Evolutionary conservation across 2,113 vertebrate genomes (phyloP).

Genomic region (Hypocryptadius cinnamomeus): DNA sequence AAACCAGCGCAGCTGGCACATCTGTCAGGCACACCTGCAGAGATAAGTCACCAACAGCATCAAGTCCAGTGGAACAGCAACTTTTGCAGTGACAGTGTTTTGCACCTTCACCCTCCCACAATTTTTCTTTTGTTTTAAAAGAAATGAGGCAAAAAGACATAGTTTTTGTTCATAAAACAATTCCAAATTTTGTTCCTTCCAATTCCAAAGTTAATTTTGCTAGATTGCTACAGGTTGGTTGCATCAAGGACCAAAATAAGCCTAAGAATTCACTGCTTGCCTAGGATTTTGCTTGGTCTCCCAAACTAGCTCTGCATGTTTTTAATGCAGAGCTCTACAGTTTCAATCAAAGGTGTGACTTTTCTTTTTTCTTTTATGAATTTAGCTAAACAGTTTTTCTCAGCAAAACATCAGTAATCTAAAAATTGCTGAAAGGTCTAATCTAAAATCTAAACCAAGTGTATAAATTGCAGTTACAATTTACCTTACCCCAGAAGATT

Average conservation of each 20-base stretch:
- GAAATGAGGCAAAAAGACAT: not conserved
- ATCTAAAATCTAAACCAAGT: not conserved
- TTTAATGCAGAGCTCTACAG: not conserved
- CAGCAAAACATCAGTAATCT: not conserved
- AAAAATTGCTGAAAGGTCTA: not conserved
- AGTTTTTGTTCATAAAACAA: not conserved
- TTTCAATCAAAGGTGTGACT: not conserved
- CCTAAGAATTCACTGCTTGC: not conserved
- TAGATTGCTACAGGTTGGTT: not conserved
- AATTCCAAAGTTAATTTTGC: not conserved
- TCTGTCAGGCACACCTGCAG: not conserved
- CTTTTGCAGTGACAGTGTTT: not conserved
- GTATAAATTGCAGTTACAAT: not conserved
- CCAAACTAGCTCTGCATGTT: not conserved
- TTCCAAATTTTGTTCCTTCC: too few species aligned
- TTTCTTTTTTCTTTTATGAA: not conserved
- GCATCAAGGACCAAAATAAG: not conserved
- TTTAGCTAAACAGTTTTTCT: not conserved
- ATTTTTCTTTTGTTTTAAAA: not conserved
- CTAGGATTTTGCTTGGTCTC: not conserved
- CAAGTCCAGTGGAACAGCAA: not conserved
- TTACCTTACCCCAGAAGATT: not conserved
- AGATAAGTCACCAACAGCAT: not conserved
- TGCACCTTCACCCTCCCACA: fast-evolving
- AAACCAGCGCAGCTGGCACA: not conserved